phyloP scores from a whole-genome alignment of 2,113 vertebrate genomes.

The Chrysochloris asiatica region DNA sequence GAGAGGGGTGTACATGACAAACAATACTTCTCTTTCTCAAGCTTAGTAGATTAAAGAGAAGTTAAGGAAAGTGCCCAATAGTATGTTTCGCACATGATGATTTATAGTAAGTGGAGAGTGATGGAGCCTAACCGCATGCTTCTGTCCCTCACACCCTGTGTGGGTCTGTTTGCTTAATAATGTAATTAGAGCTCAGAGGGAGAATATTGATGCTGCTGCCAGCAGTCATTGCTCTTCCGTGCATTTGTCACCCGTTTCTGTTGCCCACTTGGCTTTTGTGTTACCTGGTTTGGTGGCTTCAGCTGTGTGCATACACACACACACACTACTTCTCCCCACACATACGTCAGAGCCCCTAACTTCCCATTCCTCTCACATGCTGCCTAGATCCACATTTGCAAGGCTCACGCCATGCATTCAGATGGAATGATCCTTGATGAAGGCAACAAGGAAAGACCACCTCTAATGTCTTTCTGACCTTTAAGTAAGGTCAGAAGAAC shows the following conservation, averaged over 20 bases:
- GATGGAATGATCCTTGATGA: background rate
- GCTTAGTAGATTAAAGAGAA: constrained; percentile 11
- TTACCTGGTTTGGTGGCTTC: background rate
- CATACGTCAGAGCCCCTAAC: background rate
- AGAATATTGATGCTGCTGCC: constrained; percentile 80
- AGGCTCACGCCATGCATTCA: background rate
- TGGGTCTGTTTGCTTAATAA: constrained; percentile 86
- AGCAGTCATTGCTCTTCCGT: constrained; percentile 81
- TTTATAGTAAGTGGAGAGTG: constrained; percentile 66
- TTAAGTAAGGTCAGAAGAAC: constrained; percentile 41
- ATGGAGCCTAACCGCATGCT: constrained; percentile 81
- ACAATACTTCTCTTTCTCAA: background rate
- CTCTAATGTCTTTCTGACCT: constrained; percentile 40
- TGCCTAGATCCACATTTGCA: background rate
- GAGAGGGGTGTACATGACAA: background rate
- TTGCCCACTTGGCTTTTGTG: constrained; percentile 69
- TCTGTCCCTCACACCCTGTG: constrained; percentile 81
- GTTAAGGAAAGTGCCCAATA: background rate
- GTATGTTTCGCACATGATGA: constrained; percentile 33
- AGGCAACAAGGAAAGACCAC: constrained; percentile 28
- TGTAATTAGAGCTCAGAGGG: constrained; percentile 86
- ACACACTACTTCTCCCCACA: background rate
- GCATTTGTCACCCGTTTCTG: constrained; percentile 64
- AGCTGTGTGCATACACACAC: background rate
- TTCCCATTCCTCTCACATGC: background rate